Base-by-base conservation (phyloP, 1,140 invertebrate species). In the Hypothenemus hampei region DNA sequence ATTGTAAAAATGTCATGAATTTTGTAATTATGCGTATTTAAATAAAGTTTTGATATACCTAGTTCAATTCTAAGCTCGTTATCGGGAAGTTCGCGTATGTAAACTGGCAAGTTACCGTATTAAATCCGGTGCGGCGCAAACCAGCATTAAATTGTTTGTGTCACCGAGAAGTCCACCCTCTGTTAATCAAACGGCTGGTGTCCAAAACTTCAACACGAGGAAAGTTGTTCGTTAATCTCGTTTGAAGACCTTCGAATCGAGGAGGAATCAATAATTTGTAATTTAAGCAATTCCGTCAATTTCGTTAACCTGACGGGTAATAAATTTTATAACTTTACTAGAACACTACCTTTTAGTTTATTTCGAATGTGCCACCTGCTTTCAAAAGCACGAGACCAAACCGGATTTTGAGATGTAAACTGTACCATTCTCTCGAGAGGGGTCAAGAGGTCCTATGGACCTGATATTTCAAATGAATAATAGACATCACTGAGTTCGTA, bases 231-330 rank as follows among this genome's bases (percentile, higher is more conserved):
- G 39, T 57, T 57, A 57, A 57, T 57, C 55, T 39, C 47, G 39
- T 57, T 44, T 46, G 55, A n/a, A n/a, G 55, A 35, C 41, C 33
- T 51, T 20, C n/a, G n/a, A n/a, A n/a, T n/a, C n/a, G n/a, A n/a
- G 40, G 46, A 50, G 55, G 55, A 57, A 57, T 57, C 55, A 57
- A 57, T 57, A 57, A 51, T 31, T 51, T 57, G 47, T 57, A 57
- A 57, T 57, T 57, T 57, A 57, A 47, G 23, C 55, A 46, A 56
- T 57, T 57, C 55, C 41, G 55, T 57, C 55, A 57, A 57, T 50
- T 50, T 57, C 55, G 46, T 51, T 57, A 57, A 57, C 55, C 47
- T 57, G 55, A 51, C 18, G 29, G 39, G 47, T 51, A 57, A 57
- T 57, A 57, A 57, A 57, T 57, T 57, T 51, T 45, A 35, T n/a